Evolutionary conservation across 2,797 vertebrate genomes (phyloP).

Genomic region (Alfaro cultratus): DNA sequence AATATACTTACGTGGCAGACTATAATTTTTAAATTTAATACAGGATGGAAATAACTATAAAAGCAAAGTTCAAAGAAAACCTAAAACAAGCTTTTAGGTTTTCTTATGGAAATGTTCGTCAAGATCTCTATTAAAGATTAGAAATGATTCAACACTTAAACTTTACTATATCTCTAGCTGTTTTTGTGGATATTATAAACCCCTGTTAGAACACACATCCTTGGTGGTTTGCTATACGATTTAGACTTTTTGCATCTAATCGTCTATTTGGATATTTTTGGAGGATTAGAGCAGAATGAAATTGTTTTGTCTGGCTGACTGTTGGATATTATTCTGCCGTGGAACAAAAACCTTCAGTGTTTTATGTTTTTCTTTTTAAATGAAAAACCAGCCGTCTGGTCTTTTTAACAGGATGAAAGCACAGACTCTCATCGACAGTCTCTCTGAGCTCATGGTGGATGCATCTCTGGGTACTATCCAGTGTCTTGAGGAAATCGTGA

Average conservation of each 20-base stretch:
- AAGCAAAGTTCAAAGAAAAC: background rate
- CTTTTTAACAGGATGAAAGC: constrained; percentile 83
- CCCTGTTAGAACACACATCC: background rate
- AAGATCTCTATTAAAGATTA: background rate
- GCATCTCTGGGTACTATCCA: constrained; percentile 88
- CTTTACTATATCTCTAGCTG: background rate
- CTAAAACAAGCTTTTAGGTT: background rate
- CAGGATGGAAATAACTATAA: background rate
- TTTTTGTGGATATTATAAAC: background rate
- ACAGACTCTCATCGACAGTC: constrained; percentile 87
- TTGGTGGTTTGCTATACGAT: background rate
- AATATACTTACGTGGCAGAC: background rate
- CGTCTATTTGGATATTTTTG: background rate
- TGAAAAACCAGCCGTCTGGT: background rate
- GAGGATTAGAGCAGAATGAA: constrained; percentile 4
- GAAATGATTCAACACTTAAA: background rate
- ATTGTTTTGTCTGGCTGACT: background rate
- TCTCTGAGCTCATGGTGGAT: constrained; percentile 91
- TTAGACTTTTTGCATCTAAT: background rate
- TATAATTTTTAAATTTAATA: background rate
- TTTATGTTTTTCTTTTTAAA: background rate
- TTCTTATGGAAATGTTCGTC: background rate
- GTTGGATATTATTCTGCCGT: background rate
- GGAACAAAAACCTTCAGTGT: background rate
- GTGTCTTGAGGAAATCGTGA: constrained; percentile 97